Evolutionary conservation across 2,113 vertebrate species (phyloP).

Genomic region (Gallinago media): DNA sequence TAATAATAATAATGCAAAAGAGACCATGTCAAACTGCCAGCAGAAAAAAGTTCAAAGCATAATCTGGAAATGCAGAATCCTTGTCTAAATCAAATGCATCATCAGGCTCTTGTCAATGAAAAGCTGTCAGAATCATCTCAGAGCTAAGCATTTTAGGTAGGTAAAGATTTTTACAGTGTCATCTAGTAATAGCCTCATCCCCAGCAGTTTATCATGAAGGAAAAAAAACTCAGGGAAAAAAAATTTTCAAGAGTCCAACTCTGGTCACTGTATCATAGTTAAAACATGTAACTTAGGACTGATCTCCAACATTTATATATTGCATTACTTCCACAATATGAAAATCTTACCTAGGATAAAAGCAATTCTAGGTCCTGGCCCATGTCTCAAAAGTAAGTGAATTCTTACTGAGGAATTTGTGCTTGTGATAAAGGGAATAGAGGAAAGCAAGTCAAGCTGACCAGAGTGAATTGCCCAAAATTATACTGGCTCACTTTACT

Average conservation of each 20-base stretch:
- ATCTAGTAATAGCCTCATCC: background rate
- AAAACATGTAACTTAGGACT: background rate
- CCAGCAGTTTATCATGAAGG: background rate
- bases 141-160: background rate
- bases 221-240: rapidly evolving
- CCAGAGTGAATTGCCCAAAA: background rate
- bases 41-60: background rate
- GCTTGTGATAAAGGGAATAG: background rate
- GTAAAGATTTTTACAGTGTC: background rate
- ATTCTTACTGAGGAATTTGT: background rate
- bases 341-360: background rate
- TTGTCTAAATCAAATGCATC: background rate
- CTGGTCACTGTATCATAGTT: background rate
- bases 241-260: background rate
- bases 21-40: background rate
- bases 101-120: background rate
- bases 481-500: background rate
- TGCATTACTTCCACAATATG: background rate
- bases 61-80: background rate
- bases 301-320: background rate
- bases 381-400: background rate
- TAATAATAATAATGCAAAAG: background rate
- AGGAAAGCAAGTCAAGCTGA: background rate
- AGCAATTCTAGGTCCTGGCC: background rate
- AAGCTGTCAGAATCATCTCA: background rate